A percentile compares a stretch with the other conserved stretches of the same genome.
These are phyloP conservation scores for Actenoides hombroni DNA, from an alignment of 2,113 vertebrate genomes.

Conservation along the genomic window DNA sequence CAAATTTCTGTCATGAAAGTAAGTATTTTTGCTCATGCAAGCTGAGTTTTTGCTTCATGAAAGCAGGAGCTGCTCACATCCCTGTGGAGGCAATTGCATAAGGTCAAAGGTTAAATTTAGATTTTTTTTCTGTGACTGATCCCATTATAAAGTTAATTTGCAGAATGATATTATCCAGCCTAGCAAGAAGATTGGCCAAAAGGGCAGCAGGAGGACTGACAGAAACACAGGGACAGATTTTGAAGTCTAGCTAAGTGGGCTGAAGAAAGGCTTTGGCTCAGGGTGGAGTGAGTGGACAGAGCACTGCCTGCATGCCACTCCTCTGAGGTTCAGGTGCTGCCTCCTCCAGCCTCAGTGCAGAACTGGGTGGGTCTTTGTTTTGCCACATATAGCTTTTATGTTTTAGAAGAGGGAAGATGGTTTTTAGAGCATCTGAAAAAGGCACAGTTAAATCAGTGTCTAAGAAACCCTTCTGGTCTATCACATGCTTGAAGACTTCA, in stretches of 20 bases:
- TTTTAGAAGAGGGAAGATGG: background rate
- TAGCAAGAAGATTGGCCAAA: background rate
- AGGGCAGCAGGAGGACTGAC: background rate
- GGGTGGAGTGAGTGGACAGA: background rate
- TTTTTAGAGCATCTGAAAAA: background rate
- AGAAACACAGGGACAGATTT: background rate
- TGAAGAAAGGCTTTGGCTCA: background rate
- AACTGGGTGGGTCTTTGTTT: background rate
- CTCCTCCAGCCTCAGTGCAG: background rate
- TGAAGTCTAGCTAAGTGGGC: background rate
- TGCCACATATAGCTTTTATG: background rate
- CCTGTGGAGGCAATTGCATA: background rate
- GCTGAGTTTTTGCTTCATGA: background rate
- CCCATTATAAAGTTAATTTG: background rate
- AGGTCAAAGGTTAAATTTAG: background rate
- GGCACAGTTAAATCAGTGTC: background rate
- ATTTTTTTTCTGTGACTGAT: background rate
- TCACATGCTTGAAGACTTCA: background rate
- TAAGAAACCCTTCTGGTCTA: background rate
- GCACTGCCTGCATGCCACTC: background rate
- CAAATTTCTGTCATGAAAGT: slow-evolving; percentile 1
- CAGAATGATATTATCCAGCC: background rate
- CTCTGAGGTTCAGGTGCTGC: background rate
- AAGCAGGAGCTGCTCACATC: background rate
- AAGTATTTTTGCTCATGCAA: slow-evolving; percentile 8